A percentile compares a stretch with the other conserved stretches of the same genome.
These are phyloP conservation scores for Fulmarus glacialis DNA, from an alignment of 2,113 vertebrate genomes.

Conservation along the genomic window DNA sequence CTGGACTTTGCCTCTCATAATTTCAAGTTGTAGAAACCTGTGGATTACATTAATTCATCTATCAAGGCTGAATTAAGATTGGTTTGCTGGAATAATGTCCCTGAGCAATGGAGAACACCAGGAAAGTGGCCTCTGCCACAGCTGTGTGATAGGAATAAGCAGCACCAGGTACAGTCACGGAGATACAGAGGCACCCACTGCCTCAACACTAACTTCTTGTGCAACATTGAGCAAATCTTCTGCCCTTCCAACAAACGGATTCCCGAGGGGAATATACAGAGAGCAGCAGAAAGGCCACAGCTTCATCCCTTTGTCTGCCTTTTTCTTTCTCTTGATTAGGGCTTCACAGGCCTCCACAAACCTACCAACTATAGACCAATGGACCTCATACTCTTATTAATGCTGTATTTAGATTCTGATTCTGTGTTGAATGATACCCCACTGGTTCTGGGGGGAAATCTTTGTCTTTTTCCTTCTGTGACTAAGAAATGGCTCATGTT, in stretches of 20 bases:
- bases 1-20: not conserved
- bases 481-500: not conserved
- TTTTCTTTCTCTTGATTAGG: slow-evolving; percentile 4
- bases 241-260: not conserved
- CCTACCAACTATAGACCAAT: not conserved
- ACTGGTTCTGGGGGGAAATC: not conserved
- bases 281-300: not conserved
- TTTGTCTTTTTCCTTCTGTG: slow-evolving; percentile 8
- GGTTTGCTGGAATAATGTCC: not conserved
- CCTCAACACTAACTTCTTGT: not conserved
- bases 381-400: not conserved
- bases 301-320: slow-evolving; percentile 6
- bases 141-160: not conserved
- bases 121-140: not conserved
- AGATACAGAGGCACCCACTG: not conserved
- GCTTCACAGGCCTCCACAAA: not conserved
- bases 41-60: not conserved
- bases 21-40: not conserved
- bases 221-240: not conserved
- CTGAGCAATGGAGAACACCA: not conserved
- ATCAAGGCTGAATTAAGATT: not conserved
- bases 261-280: not conserved
- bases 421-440: not conserved
- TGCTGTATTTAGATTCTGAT: not conserved
- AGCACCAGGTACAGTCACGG: not conserved